phyloP scores from a whole-genome alignment of 2,113 vertebrate species.

The Macrotis lagotis region DNA sequence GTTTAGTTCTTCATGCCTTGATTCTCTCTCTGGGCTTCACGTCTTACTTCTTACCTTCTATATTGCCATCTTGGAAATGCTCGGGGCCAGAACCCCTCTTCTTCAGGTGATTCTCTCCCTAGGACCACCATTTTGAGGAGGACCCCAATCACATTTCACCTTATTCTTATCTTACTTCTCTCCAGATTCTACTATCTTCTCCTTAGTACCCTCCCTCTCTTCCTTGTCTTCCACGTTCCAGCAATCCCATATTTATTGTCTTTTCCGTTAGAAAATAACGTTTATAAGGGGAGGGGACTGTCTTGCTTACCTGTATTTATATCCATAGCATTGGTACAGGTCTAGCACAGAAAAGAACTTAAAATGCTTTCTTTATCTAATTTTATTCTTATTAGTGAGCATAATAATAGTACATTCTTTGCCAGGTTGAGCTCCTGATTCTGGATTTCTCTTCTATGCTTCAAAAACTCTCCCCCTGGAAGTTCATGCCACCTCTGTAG shows the following conservation, averaged over 20 bases:
- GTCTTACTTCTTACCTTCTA: not conserved
- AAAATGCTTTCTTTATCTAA: not conserved
- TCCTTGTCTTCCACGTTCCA: not conserved
- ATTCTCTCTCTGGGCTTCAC: not conserved
- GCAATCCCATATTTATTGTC: not conserved
- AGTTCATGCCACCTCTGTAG: not conserved
- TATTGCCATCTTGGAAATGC: not conserved
- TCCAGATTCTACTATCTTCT: not conserved
- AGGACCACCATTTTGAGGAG: not conserved
- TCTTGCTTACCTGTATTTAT: not conserved
- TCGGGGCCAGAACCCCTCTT: no score
- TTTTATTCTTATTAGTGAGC: not conserved
- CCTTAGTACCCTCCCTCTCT: not conserved
- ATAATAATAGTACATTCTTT: not conserved
- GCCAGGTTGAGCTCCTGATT: not conserved
- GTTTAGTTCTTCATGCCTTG: not conserved
- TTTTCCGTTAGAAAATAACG: not conserved
- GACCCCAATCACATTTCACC: not conserved
- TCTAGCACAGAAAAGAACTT: not conserved
- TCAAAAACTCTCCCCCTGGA: not conserved
- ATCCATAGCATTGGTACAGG: not conserved
- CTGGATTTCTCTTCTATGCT: not conserved
- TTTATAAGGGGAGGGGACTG: not conserved
- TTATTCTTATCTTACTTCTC: not conserved
- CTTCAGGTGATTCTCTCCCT: no score